These are phyloP conservation scores for Reticulitermes lucifugus DNA, from an alignment of 2,888 invertebrate genomes.

Conservation along the genomic window DNA sequence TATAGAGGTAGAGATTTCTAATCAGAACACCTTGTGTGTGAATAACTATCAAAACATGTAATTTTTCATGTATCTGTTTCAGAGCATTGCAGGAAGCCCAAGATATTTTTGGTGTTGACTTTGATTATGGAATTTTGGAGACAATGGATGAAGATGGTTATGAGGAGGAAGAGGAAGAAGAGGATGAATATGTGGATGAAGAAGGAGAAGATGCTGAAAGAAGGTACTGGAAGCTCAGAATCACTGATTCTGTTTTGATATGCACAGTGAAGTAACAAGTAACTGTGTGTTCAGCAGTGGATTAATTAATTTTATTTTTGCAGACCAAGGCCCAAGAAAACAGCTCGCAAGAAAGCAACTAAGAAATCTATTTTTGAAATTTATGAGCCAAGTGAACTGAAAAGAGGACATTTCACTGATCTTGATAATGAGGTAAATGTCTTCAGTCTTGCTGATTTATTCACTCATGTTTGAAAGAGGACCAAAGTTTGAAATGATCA, in stretches of 20 bases:
- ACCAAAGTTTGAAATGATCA: too few relatives aligned
- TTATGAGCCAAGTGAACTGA: constrained; percentile 97
- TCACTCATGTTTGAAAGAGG: too few relatives aligned
- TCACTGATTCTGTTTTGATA: too few relatives aligned
- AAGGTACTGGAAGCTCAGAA: constrained; percentile 55
- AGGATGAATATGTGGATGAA: constrained; percentile 84
- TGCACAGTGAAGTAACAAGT: too few relatives aligned
- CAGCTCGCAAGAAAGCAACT: constrained; percentile 79
- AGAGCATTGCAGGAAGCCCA: constrained; percentile 95
- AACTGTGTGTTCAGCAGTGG: background rate
- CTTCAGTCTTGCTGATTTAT: too few relatives aligned
- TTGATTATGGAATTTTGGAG: constrained; percentile 92
- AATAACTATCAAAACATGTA: background rate
- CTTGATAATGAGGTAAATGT: constrained; percentile 80
- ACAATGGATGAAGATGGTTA: constrained; percentile 90
- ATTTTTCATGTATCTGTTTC: constrained; percentile 52
- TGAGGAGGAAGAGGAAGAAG: constrained; percentile 84
- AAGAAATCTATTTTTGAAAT: constrained; percentile 93
- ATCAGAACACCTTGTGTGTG: too few relatives aligned
- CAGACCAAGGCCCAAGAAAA: constrained; percentile 76
- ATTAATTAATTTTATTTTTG: constrained; percentile 29
- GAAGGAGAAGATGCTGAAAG: constrained; percentile 75
- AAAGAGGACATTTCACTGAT: constrained; percentile 95
- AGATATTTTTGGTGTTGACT: constrained; percentile 99
- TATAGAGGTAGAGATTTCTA: too few relatives aligned